Percentiles rank a stretch among this genome's conserved stretches.
phyloP scores from a whole-genome alignment of 2,113 vertebrate species.

The Elachura formosa region DNA sequence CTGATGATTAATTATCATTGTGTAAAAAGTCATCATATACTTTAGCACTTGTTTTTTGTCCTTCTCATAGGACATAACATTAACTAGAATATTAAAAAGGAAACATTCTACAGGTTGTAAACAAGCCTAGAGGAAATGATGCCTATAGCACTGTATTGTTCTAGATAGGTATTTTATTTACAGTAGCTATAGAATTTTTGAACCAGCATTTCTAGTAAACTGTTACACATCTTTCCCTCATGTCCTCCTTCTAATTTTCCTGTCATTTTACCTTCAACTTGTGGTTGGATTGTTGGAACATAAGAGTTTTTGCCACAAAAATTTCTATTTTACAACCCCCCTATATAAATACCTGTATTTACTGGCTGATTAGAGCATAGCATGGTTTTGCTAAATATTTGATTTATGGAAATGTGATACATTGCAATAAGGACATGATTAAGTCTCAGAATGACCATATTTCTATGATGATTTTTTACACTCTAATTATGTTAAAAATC shows the following conservation, averaged over 20 bases:
- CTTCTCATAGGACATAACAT: background rate
- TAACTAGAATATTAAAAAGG: background rate
- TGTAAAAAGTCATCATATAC: conserved; percentile 76
- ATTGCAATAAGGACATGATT: background rate
- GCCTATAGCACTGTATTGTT: background rate
- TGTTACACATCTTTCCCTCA: background rate
- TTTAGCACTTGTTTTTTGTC: background rate
- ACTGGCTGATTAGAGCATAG: background rate
- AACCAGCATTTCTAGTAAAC: background rate
- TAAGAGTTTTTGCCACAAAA: background rate
- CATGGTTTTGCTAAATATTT: background rate
- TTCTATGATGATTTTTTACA: conserved; percentile 79
- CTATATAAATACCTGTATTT: background rate
- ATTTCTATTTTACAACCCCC: background rate
- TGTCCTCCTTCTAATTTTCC: background rate
- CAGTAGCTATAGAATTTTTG: background rate
- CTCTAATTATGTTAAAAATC: conserved; percentile 66
- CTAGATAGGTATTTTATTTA: background rate
- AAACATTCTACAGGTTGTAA: background rate
- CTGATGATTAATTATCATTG: conserved; percentile 61
- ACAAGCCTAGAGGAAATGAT: background rate
- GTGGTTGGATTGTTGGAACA: background rate
- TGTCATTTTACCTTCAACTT: background rate
- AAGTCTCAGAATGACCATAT: background rate
- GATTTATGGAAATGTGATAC: background rate